Evolutionary conservation across 2,113 vertebrate genomes (phyloP), one percentile per base, ranked within the genome.

Genomic region (Lonchura striata): DNA sequence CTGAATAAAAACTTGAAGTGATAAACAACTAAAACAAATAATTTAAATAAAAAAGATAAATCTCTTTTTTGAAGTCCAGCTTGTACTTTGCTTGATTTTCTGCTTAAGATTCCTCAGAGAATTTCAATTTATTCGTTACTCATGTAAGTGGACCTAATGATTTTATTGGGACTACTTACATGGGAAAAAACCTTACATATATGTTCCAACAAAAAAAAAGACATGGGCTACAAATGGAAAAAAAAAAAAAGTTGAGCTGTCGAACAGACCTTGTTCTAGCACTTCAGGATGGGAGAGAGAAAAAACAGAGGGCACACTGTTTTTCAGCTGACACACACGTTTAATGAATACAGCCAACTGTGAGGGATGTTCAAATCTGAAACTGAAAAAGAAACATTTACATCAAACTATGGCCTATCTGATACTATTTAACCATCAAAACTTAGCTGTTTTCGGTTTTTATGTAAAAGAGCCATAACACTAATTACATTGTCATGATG

Each of bases 231-330:
- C 46, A 78, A 52, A 54, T 14, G 15, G 8, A 30, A 71, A 71
- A 39, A 86, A 82, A 71, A 15, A 41, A 86, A 82, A 75, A 15
- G 4, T 4, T 90, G 27, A 78, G 15, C 69, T 59, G 17, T 52
- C 84, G 66, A 37, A 75, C 4, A 69, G 15, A 60, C 12, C 57
- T 68, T 15, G 21, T 89, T 76, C 50, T 46, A n/a, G 14, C 35
- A 28, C 70, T 85, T 79, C 57, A 80, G 33, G 16, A 87, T 10
- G 46, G 16, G 15, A 85, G 49, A 47, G 22, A 70, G 28, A 74
- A 86, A 56, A 87, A 85, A 94, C 81, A 96, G 94, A 85, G 33
- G 54, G 44, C 21, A 47, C 14, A 30, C 53, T 90, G 82, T 79
- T 93, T 76, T 91, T 66, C 54, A 82, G 42, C 8, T 66, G 63